Conservation (phyloP, 2,797 vertebrate genomes). For the Bradypodion ventrale region DNA sequence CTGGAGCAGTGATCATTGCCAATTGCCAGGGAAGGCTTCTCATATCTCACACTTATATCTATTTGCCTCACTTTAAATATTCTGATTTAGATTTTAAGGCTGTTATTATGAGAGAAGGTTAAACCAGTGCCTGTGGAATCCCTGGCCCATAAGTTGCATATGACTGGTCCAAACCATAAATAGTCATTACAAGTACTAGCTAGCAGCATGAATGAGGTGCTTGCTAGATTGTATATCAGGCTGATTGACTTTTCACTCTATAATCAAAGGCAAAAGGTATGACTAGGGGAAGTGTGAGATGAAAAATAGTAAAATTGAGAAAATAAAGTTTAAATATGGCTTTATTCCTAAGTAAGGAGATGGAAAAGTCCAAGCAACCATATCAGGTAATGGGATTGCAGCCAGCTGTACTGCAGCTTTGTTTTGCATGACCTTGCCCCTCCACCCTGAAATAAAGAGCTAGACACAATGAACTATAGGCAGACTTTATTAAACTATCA, state of each 20-base stretch:
- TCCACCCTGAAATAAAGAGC: too few species aligned
- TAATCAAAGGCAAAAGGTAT: neutral
- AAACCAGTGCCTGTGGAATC: neutral
- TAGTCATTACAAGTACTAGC: conserved; percentile 11
- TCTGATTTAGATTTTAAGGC: conserved; percentile 17
- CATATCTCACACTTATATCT: neutral
- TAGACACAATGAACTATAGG: too few species aligned
- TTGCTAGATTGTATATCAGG: conserved; percentile 1
- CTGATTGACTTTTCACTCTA: neutral
- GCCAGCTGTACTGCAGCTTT: too few species aligned
- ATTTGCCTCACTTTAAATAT: neutral
- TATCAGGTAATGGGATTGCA: too few species aligned
- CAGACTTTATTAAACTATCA: too few species aligned
- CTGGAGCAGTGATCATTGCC: conserved; percentile 1
- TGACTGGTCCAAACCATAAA: neutral
- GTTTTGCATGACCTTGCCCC: too few species aligned
- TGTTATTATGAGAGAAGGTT: neutral
- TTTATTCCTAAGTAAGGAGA: too few species aligned
- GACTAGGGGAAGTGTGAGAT: neutral
- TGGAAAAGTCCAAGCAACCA: too few species aligned
- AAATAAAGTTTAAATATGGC: neutral
- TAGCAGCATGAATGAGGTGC: neutral
- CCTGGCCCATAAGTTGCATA: neutral
- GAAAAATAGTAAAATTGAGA: neutral
- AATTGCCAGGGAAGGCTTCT: conserved; percentile 16